Evolutionary conservation across 2,113 vertebrate species (phyloP), one percentile per base, ranked within the genome.

Genomic region (Ibidorhyncha struthersii): DNA sequence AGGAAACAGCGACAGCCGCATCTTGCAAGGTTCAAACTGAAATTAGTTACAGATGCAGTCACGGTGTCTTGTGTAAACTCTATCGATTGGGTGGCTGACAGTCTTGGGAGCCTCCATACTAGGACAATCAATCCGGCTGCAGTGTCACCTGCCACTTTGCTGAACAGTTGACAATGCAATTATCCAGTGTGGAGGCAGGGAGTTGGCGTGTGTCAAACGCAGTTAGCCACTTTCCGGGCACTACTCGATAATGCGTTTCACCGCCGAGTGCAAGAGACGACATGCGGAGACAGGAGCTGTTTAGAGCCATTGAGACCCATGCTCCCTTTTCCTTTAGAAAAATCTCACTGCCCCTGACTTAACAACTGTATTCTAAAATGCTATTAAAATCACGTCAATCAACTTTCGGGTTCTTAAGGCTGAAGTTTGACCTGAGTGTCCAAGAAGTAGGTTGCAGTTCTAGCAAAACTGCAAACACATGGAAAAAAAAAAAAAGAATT

Each of bases 101-200:
- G 98, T 98, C 98, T 97, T 97, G 97, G 97, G 98, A 98, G 98
- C 98, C 97, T 97, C 93, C 96, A 98, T 98, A 93, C 93, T 67
- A 96, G 93, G 98, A 97, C 97, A 97, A 98, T 98, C 98, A 98
- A 98, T 98, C 98, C 95, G 93, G 98, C 97, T 98, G 98, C 98
- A 98, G 98, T 98, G 98, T 98, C 98, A 98, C 98, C 98, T 98
- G 98, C 98, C 98, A 98, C 98, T 98, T 98, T 98, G 97, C 98
- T 98, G 98, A 98, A 98, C 98, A 98, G 98, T 98, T 98, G 98
- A 98, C 98, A 98, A 99, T 98, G 98, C 98, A 99, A 99, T 99
- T 99, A 99, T 98, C 98, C 98, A 98, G 98, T 98, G 98, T 98
- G 98, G 98, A 99, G 98, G 98, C 98, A 98, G 98, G 97, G 98